Conservation (phyloP, 2,797 vertebrate species). For the Amblyopsis hoosieri region DNA sequence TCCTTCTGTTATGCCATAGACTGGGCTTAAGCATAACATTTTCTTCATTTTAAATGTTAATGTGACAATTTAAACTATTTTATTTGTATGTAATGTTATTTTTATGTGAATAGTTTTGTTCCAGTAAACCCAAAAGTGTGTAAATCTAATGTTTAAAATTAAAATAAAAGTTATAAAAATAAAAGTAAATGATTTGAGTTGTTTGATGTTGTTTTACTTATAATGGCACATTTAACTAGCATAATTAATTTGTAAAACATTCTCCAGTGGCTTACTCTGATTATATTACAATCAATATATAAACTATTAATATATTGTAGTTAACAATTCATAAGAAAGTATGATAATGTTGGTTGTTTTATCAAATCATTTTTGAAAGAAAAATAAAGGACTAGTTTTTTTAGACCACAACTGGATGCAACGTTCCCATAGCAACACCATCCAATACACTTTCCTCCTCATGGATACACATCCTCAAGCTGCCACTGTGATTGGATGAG, state of each 20-base stretch:
- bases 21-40: slow-evolving; percentile 44
- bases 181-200: slow-evolving; percentile 40
- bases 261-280: neutral
- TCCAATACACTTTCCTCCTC: slow-evolving; percentile 64
- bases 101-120: slow-evolving; percentile 79
- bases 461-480: slow-evolving; percentile 65
- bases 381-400: no score
- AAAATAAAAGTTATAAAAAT: slow-evolving; percentile 61
- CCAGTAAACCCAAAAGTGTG: slow-evolving; percentile 75
- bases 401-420: slow-evolving; percentile 33
- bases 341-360: no score
- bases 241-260: neutral
- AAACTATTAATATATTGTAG: no score
- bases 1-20: slow-evolving; percentile 47
- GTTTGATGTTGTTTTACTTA: slow-evolving; percentile 13
- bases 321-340: no score
- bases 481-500: slow-evolving; percentile 62
- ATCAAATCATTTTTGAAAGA: no score
- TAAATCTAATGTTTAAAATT: slow-evolving; percentile 79
- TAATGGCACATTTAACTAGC: neutral
- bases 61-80: slow-evolving; percentile 66
- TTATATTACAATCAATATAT: no score
- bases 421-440: slow-evolving; percentile 83
- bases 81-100: slow-evolving; percentile 71
- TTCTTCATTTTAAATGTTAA: slow-evolving; percentile 50